Conservation (phyloP, 2,888 invertebrate genomes). For the Chymomyza fuscimana region DNA sequence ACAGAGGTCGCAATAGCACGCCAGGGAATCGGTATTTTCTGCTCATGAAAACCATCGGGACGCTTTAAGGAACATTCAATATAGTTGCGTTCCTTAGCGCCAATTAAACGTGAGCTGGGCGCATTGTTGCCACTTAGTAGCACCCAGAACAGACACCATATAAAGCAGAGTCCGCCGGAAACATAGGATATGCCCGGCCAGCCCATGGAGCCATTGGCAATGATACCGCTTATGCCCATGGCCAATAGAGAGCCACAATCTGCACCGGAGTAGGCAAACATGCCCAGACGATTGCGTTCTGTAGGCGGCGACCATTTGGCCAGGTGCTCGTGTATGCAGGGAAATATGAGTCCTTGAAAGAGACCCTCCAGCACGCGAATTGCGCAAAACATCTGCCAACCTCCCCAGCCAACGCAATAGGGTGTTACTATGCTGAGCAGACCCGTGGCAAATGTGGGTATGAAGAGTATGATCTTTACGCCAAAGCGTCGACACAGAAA, state of each 20-base stretch:
- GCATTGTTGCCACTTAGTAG: conserved; percentile 82
- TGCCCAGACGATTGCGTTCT: conserved; percentile 83
- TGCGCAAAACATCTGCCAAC: conserved; percentile 82
- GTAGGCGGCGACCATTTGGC: conserved; percentile 85
- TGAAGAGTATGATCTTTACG: conserved; percentile 82
- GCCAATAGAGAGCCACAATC: conserved; percentile 85
- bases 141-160: conserved; percentile 81
- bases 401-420: conserved; percentile 83
- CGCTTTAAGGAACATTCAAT: conserved; percentile 81
- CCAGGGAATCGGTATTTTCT: conserved; percentile 82
- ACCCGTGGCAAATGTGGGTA: conserved; percentile 83
- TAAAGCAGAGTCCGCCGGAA: conserved; percentile 80
- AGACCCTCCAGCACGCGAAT: conserved; percentile 85
- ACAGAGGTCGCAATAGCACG: conserved; percentile 82
- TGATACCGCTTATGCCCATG: conserved; percentile 83
- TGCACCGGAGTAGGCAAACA: conserved; percentile 82
- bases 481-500: conserved; percentile 84
- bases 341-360: conserved; percentile 84
- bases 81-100: conserved; percentile 81
- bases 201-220: conserved; percentile 82
- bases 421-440: conserved; percentile 85
- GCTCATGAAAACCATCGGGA: conserved; percentile 50
- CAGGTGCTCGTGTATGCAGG: conserved; percentile 83
- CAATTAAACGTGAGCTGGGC: conserved; percentile 81
- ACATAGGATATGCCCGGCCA: conserved; percentile 85